These are phyloP conservation scores for Zophobas morio DNA, from an alignment of 1,140 invertebrate genomes.

Conservation along the genomic window DNA sequence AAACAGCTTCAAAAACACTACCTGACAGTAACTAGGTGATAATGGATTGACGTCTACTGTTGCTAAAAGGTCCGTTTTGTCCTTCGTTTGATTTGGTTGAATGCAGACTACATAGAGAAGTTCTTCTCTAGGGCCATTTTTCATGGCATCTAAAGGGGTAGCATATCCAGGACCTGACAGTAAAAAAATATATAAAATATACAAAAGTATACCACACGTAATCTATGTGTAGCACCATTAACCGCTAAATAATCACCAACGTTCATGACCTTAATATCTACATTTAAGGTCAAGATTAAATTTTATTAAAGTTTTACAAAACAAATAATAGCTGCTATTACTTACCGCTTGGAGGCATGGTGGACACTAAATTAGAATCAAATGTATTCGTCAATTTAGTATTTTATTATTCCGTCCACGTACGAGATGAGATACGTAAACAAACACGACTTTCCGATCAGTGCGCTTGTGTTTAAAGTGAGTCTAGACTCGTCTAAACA, in stretches of 20 bases:
- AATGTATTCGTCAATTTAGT: neutral
- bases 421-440: too few relatives aligned
- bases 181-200: neutral
- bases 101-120: constrained; percentile 92
- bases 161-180: constrained; percentile 80
- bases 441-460: too few relatives aligned
- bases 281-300: neutral
- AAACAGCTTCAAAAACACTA: constrained; percentile 64
- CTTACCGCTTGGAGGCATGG: constrained; percentile 23
- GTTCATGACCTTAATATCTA: constrained; percentile 7
- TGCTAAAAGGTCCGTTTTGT: constrained; percentile 88
- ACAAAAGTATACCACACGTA: too few relatives aligned
- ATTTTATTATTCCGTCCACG: too few relatives aligned
- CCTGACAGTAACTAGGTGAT: constrained; percentile 89
- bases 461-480: too few relatives aligned
- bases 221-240: neutral
- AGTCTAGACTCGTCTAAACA: too few relatives aligned
- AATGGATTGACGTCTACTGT: constrained; percentile 93
- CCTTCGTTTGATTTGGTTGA: constrained; percentile 75
- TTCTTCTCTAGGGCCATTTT: constrained; percentile 84
- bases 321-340: neutral
- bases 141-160: constrained; percentile 86
- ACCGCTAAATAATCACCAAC: neutral
- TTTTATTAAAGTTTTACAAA: neutral
- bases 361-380: constrained; percentile 17